Percentiles rank a stretch among this genome's conserved stretches.
Conservation (phyloP, 2,797 vertebrate genomes). For the Eospalax fontanierii region DNA sequence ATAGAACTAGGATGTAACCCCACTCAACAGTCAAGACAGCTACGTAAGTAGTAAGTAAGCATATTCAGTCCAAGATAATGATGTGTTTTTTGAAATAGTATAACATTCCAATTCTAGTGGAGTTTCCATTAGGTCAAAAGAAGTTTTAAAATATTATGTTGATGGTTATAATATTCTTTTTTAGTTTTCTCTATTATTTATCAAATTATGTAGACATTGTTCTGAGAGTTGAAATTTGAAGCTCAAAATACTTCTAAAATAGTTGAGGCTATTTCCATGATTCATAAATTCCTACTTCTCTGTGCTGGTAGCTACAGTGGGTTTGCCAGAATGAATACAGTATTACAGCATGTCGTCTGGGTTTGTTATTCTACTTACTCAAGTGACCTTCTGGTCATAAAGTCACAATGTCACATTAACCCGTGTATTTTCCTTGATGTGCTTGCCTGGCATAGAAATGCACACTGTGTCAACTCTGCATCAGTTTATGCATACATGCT, state of each 20-base stretch:
- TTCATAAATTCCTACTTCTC: background rate
- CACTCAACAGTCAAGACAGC: too few species aligned
- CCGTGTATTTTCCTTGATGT: conserved; percentile 64
- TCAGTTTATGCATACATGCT: background rate
- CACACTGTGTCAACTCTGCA: background rate
- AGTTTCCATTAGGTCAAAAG: background rate
- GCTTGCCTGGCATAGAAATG: conserved; percentile 30
- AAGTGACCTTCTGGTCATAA: conserved; percentile 69
- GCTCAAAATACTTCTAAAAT: background rate
- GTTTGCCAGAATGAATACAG: conserved; percentile 40
- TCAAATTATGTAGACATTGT: background rate
- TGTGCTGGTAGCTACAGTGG: conserved; percentile 48
- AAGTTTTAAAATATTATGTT: background rate
- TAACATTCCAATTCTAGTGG: background rate
- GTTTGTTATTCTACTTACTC: conserved; percentile 74
- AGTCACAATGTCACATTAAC: conserved; percentile 76
- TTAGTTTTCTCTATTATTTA: background rate
- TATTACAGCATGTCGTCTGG: conserved; percentile 32
- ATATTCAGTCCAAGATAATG: background rate
- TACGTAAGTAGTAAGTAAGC: background rate
- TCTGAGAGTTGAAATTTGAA: conserved; percentile 32
- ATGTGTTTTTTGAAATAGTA: background rate
- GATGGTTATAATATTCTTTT: background rate
- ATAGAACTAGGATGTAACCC: background rate
- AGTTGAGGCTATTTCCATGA: conserved; percentile 35